A percentile compares a stretch with the other conserved stretches of the same genome.
Evolutionary conservation across 2,797 vertebrate species (phyloP).

Genomic region (Heliangelus exortis): DNA sequence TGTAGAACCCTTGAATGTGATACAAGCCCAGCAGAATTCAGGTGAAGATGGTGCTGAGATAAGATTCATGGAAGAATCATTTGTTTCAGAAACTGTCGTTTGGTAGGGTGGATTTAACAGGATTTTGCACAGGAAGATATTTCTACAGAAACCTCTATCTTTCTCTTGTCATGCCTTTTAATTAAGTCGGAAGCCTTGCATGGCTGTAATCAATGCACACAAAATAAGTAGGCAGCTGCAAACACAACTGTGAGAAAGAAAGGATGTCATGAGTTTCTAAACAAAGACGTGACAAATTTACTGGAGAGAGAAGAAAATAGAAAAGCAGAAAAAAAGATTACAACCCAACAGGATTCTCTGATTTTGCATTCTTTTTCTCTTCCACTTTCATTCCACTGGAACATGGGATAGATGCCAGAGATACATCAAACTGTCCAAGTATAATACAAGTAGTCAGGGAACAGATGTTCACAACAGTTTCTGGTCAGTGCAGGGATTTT

Average conservation of each 20-base stretch:
- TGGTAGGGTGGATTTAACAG: neutral
- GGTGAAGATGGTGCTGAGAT: neutral
- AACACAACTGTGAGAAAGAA: neutral
- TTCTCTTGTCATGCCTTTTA: slow-evolving; percentile 3
- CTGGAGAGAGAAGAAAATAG: neutral
- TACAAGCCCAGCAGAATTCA: neutral
- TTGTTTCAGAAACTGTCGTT: neutral
- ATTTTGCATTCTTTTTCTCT: slow-evolving; percentile 51
- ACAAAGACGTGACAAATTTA: slow-evolving; percentile 44
- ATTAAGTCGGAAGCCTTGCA: neutral
- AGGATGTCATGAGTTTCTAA: neutral
- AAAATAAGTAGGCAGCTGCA: slow-evolving; percentile 14
- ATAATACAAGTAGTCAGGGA: slow-evolving; percentile 69
- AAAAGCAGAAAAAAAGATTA: slow-evolving; percentile 32
- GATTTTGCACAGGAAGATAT: neutral
- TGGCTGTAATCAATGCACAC: neutral
- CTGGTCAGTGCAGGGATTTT: slow-evolving; percentile 66
- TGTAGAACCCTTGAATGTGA: neutral
- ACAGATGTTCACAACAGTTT: slow-evolving; percentile 70
- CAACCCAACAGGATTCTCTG: slow-evolving; percentile 20
- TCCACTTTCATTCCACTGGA: slow-evolving; percentile 9
- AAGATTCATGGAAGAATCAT: neutral
- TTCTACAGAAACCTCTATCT: neutral
- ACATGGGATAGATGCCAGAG: slow-evolving; percentile 58
- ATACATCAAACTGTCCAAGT: slow-evolving; percentile 61